Evolutionary conservation across 1,140 invertebrate species (phyloP).

Genomic region (Bicyclus anynana): DNA sequence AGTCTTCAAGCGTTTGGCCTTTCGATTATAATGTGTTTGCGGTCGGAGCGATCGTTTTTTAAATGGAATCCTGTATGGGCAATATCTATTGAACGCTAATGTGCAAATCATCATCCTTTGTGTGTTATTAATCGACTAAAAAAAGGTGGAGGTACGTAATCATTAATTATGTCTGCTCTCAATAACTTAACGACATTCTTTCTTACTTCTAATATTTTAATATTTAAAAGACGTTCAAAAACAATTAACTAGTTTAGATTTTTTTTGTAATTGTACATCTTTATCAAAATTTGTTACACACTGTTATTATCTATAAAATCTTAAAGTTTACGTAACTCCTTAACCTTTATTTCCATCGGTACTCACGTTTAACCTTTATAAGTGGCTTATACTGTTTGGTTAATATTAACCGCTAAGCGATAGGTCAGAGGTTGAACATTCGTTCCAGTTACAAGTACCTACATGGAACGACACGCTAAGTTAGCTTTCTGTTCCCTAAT

Average conservation of each 20-base stretch:
- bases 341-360: neutral
- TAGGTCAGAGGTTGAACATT: neutral
- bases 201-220: no score
- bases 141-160: no score
- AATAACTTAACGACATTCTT: no score
- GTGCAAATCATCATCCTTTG: neutral
- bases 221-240: no score
- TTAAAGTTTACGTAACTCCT: no score
- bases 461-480: neutral
- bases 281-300: no score
- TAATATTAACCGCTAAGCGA: neutral
- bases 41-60: neutral
- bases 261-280: no score
- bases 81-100: neutral
- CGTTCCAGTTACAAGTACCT: conserved; percentile 1
- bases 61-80: neutral
- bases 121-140: no score
- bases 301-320: no score
- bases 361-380: neutral
- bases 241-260: no score
- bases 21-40: conserved; percentile 23
- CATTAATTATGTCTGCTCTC: no score
- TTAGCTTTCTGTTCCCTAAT: neutral
- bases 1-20: conserved; percentile 33
- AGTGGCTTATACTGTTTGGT: neutral